Conservation (phyloP, 2,113 vertebrate genomes). For the Herpailurus yagouaroundi region DNA sequence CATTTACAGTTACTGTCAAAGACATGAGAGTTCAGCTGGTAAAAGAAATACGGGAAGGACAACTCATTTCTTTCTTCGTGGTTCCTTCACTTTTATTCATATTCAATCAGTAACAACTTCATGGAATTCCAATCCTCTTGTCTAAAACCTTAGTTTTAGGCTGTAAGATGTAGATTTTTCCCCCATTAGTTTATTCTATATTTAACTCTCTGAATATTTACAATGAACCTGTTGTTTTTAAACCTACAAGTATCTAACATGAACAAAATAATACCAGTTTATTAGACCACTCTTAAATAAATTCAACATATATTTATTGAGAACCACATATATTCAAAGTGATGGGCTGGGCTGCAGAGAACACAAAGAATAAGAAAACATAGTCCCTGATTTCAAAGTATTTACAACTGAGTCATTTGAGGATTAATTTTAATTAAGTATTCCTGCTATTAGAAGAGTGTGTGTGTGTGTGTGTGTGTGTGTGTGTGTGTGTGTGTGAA, state of each 20-base stretch:
- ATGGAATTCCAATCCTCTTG: background rate
- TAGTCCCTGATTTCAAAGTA: background rate
- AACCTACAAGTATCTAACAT: background rate
- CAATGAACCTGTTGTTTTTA: background rate
- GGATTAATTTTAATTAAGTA: conserved; percentile 34
- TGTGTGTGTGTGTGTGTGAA: background rate
- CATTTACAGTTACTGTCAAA: background rate
- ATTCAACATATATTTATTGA: background rate
- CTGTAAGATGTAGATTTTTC: background rate
- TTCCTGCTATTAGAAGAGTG: background rate
- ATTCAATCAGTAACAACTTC: background rate
- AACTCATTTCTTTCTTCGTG: background rate
- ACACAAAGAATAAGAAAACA: background rate
- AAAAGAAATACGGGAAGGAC: background rate
- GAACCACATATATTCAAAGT: background rate
- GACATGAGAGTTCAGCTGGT: background rate
- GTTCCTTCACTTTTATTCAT: background rate
- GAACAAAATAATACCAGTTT: background rate
- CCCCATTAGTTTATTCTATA: background rate
- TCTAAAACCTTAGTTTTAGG: background rate
- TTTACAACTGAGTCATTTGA: background rate
- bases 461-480: background rate
- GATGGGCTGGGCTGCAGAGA: background rate
- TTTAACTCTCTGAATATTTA: conserved; percentile 30
- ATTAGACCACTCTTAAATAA: background rate